Evolutionary conservation across 1,140 invertebrate species (phyloP).

Genomic region (Brachionus manjavacas): DNA sequence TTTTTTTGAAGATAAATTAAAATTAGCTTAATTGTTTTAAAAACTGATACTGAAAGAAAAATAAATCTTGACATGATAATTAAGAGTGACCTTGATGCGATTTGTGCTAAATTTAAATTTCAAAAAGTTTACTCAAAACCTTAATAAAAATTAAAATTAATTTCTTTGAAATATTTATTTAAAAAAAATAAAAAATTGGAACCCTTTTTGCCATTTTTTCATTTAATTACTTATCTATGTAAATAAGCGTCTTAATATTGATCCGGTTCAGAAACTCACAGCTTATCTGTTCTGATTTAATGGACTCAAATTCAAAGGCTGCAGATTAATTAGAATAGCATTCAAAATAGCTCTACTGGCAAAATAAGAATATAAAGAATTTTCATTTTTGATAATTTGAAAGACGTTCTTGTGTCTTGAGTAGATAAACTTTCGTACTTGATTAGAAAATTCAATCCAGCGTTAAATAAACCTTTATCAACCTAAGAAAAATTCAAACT

Average conservation of each 20-base stretch:
- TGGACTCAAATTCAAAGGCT: background rate
- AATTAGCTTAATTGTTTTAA: background rate
- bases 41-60: background rate
- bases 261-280: background rate
- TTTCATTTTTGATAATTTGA: background rate
- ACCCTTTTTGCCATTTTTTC: background rate
- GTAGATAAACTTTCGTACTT: background rate
- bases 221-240: background rate
- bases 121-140: background rate
- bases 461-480: background rate
- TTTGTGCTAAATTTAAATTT: background rate
- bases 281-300: background rate
- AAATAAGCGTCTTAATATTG: background rate
- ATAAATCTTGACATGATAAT: background rate
- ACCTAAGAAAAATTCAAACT: background rate
- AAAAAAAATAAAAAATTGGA: background rate
- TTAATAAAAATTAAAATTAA: background rate
- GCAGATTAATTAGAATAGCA: background rate
- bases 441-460: background rate
- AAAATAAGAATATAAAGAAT: background rate
- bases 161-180: background rate
- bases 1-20: background rate
- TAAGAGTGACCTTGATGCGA: background rate
- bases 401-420: background rate
- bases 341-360: background rate